Conservation (phyloP, 2,113 vertebrate genomes). For the Myrmophylax atrothorax region DNA sequence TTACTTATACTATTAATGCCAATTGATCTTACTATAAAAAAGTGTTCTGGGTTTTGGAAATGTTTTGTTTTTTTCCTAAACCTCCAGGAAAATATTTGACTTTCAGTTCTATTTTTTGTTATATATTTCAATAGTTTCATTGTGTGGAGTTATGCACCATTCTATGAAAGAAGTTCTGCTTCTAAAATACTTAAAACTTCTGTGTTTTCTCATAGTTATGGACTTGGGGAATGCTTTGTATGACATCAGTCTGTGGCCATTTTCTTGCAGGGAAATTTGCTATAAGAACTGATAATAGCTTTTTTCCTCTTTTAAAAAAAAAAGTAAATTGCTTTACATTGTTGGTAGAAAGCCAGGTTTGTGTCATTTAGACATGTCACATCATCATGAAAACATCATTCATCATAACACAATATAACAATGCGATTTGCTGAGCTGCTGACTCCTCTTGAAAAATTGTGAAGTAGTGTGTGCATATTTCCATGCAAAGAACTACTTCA, state of each 20-base stretch:
- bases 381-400: slow-evolving; percentile 69
- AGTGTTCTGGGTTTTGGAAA: not conserved
- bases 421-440: slow-evolving; percentile 65
- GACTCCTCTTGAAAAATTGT: slow-evolving; percentile 40
- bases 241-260: slow-evolving; percentile 46
- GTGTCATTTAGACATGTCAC: slow-evolving; percentile 64
- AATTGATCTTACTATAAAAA: not conserved
- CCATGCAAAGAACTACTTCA: not conserved
- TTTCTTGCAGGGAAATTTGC: slow-evolving; percentile 44
- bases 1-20: not conserved
- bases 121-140: not conserved
- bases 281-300: slow-evolving; percentile 31
- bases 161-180: slow-evolving; percentile 27
- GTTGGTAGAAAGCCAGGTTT: slow-evolving; percentile 70
- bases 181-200: not conserved
- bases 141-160: not conserved
- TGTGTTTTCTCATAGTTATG: slow-evolving; percentile 40
- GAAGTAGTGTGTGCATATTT: not conserved
- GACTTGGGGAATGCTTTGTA: slow-evolving; percentile 31
- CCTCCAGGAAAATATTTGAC: not conserved
- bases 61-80: not conserved
- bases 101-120: not conserved
- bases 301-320: not conserved
- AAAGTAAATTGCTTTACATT: slow-evolving; percentile 37
- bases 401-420: slow-evolving; percentile 62